These are phyloP conservation scores for Asteroscopus sphinx DNA, from an alignment of 2,888 invertebrate species.

Conservation along the genomic window DNA sequence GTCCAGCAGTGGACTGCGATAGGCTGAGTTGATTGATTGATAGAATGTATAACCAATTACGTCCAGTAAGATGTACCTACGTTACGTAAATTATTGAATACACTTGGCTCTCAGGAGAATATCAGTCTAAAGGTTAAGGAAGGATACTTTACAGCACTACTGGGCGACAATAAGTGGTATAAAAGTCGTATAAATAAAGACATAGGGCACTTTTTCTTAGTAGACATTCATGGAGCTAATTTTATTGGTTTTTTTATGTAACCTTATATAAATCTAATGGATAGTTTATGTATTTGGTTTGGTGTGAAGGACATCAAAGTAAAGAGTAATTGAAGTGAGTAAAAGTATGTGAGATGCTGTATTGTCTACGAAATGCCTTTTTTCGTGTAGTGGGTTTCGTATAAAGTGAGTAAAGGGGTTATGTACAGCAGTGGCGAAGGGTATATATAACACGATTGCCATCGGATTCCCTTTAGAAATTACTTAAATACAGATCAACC, in stretches of 20 bases:
- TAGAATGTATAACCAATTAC: too few species aligned
- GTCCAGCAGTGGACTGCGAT: too few species aligned
- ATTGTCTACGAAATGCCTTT: too few species aligned
- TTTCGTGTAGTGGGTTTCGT: too few species aligned
- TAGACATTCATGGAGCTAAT: constrained; percentile 10
- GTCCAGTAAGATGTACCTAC: background rate
- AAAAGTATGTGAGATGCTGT: too few species aligned
- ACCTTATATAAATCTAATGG: constrained; percentile 35
- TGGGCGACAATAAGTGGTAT: constrained; percentile 14
- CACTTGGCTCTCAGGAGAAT: background rate
- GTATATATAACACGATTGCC: too few species aligned
- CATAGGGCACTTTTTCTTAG: constrained; percentile 14
- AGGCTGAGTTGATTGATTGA: too few species aligned
- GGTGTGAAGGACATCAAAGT: background rate
- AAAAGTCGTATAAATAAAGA: constrained; percentile 53
- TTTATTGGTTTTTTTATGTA: constrained; percentile 41
- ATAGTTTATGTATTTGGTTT: constrained; percentile 17
- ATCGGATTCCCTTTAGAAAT: too few species aligned
- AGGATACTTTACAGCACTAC: background rate
- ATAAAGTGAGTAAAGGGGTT: too few species aligned
- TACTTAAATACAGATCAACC: too few species aligned
- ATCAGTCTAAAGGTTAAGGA: background rate
- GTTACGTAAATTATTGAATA: background rate
- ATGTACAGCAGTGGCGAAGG: too few species aligned
- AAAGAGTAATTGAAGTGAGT: too few species aligned